These are phyloP conservation scores for Ifrita kowaldi DNA, from an alignment of 2,113 vertebrate genomes.

Conservation along the genomic window DNA sequence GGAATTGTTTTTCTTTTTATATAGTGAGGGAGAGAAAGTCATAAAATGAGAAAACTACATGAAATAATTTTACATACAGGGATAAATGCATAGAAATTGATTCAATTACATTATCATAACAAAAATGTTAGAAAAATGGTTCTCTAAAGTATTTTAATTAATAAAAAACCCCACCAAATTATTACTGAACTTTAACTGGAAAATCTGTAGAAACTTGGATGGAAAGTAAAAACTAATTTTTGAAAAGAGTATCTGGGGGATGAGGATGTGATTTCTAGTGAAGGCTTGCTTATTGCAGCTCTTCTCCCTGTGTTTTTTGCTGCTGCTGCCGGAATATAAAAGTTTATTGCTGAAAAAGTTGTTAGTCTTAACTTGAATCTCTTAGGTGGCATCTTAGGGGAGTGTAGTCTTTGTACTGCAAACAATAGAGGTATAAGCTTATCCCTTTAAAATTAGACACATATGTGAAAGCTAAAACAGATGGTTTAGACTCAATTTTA, in stretches of 20 bases:
- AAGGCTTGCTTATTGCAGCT: background rate
- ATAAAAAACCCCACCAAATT: constrained; percentile 32
- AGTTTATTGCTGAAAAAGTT: constrained; percentile 42
- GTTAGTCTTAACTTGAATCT: constrained; percentile 25
- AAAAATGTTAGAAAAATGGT: constrained; percentile 7
- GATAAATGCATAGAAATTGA: constrained; percentile 29
- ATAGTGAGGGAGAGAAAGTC: background rate
- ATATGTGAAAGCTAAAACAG: background rate
- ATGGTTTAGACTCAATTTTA: background rate
- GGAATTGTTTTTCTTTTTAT: background rate
- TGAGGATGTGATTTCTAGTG: constrained; percentile 20
- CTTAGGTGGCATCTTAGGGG: background rate
- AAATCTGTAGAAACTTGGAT: constrained; percentile 35
- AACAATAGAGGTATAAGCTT: background rate
- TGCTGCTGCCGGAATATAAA: constrained; percentile 35
- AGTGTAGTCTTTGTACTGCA: background rate
- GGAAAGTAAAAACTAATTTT: background rate
- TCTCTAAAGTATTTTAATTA: constrained; percentile 63
- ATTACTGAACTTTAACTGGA: constrained; percentile 53
- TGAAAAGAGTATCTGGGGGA: constrained; percentile 1
- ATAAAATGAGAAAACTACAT: constrained; percentile 12
- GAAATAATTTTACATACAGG: constrained; percentile 34
- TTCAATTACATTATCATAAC: constrained; percentile 24
- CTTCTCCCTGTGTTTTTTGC: background rate
- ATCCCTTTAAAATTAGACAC: background rate